Evolutionary conservation across 1,140 invertebrate genomes (phyloP).

Genomic region (Hyposmocoma kahamanoa): DNA sequence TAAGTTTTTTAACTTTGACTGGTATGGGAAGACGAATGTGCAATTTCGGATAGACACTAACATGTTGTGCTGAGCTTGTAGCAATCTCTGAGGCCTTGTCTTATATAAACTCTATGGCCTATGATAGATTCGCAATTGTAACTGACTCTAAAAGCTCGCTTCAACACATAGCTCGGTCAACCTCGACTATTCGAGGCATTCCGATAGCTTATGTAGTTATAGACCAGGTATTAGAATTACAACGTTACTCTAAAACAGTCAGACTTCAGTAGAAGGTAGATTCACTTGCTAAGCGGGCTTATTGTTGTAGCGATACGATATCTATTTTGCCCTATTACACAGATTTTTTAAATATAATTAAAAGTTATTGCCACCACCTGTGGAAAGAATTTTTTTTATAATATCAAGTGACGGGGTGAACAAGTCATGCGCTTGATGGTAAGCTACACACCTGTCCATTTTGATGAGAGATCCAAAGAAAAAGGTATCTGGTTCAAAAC

Average conservation of each 20-base stretch:
- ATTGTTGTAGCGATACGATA: background rate
- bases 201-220: constrained; percentile 1
- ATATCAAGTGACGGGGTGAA: too few relatives aligned
- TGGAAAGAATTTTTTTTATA: too few relatives aligned
- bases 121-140: background rate
- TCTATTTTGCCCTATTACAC: background rate
- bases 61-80: background rate
- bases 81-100: constrained; percentile 3
- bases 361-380: background rate
- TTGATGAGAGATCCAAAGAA: too few relatives aligned
- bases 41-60: too few relatives aligned
- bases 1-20: too few relatives aligned
- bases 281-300: background rate
- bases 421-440: too few relatives aligned
- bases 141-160: background rate
- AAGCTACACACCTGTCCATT: too few relatives aligned
- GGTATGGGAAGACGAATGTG: too few relatives aligned
- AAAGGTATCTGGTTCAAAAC: too few relatives aligned
- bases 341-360: background rate
- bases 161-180: constrained; percentile 1
- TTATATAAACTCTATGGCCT: background rate
- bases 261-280: constrained; percentile 5
- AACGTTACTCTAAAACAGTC: background rate
- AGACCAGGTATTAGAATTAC: background rate
- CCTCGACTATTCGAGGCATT: background rate